Conservation (phyloP, 2,797 vertebrate species). For the Hafferia zeledoni region DNA sequence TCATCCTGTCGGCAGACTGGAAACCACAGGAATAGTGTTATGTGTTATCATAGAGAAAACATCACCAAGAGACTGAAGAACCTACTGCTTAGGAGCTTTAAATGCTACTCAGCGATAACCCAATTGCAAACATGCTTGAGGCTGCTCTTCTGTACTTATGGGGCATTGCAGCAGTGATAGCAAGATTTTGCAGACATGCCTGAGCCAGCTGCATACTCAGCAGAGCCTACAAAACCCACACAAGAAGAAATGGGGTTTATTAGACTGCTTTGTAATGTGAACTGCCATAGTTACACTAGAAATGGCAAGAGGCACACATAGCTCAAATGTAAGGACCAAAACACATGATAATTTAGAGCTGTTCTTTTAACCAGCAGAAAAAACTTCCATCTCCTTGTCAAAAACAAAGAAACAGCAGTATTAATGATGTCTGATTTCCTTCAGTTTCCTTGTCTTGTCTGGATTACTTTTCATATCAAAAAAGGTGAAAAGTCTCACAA, state of each 20-base stretch:
- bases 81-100: background rate
- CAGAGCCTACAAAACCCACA: background rate
- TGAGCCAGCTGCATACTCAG: background rate
- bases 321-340: background rate
- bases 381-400: background rate
- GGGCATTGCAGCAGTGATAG: background rate
- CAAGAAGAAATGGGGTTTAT: background rate
- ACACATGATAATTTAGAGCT: rapidly evolving
- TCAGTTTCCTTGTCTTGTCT: background rate
- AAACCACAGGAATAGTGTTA: background rate
- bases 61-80: background rate
- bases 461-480: background rate
- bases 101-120: background rate
- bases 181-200: background rate
- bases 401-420: background rate
- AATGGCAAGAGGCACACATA: background rate
- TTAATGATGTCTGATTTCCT: background rate
- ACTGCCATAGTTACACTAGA: background rate
- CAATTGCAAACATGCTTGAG: background rate
- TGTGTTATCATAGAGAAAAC: background rate
- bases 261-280: background rate
- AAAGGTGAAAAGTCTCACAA: background rate
- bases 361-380: background rate
- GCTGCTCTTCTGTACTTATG: background rate
- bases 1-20: background rate